A percentile compares a stretch with the other conserved stretches of the same genome.
phyloP scores from a whole-genome alignment of 2,797 vertebrate species.

The Myotis findleyi region DNA sequence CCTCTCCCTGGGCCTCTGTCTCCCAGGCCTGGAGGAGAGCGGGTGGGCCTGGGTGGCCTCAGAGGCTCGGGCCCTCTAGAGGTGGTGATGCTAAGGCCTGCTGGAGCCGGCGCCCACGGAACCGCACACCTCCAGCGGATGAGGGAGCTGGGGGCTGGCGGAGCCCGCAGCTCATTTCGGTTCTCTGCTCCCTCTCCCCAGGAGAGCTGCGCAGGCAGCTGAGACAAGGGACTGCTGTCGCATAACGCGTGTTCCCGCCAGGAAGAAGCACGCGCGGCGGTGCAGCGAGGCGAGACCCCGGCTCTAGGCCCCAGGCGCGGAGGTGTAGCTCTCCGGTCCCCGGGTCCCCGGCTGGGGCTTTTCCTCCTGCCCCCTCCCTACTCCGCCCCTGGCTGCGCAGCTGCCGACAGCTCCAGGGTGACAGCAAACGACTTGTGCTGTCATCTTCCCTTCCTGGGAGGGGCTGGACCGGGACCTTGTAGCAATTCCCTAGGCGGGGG shows the following conservation, averaged over 20 bases:
- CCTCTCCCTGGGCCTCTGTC: not conserved
- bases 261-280: not conserved
- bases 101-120: not conserved
- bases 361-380: constrained; percentile 6
- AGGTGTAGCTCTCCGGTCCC: not conserved
- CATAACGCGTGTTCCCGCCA: not conserved
- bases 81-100: not conserved
- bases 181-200: constrained; percentile 53
- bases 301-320: not conserved
- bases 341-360: constrained; percentile 36
- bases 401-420: constrained; percentile 65
- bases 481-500: not conserved
- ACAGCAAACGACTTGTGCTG: not conserved
- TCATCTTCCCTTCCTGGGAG: not conserved
- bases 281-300: not conserved
- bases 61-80: not conserved
- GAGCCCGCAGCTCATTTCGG: not conserved
- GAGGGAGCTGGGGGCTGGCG: not conserved
- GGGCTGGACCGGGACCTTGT: not conserved
- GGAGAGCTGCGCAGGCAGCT: not conserved
- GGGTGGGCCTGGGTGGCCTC: not conserved
- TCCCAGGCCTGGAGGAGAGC: not conserved
- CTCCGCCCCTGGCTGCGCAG: constrained; percentile 34
- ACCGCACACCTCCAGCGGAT: not conserved
- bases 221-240: not conserved